Base-by-base conservation (phyloP, 2,113 vertebrate species). In the Zosterops borbonicus region DNA sequence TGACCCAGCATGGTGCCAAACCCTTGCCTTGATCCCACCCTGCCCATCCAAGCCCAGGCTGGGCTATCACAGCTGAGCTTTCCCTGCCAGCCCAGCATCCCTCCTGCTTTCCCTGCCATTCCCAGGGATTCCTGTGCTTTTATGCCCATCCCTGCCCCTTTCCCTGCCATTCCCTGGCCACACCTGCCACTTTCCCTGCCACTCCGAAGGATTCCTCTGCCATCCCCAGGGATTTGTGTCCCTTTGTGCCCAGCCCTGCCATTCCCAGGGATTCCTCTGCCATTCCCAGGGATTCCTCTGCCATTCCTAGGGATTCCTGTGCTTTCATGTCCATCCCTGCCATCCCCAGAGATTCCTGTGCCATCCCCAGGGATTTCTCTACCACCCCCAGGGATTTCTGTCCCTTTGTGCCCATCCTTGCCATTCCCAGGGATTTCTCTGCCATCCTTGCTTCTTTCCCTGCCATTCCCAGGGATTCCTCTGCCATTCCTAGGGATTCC, bases 1-100 rank as follows among this genome's bases (percentile, higher is more conserved):
- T 6, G 22, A 7, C 75, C 3, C 46, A 42, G 23, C 6, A 0
- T 3, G 1, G 0, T 1, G 53, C 25, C 55, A 28, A 74, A 3
- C 37, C 23, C 44, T 50, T 37, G 29, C 58, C 47, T 18, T 0
- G 1, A 37, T 17, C 44, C 59, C 68, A 18, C 42, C 15, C 21
- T 14, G 39, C 60, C 3, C 1, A 9, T 10, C 55, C 10, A 0
- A 31, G n/a, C 55, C 9, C 2, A 13, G 44, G 44, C 37, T 6
- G 2, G 35, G 5, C 13, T 33, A 29, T 14, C 53, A 2, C 24
- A n/a, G 80, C 67, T 9, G 47, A 46, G 68, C 56, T 37, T 11
- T 14, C 44, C 55, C 63, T 31, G 41, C 55, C 74, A 9, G 2
- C 76, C 59, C 75, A 8, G 68, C 73, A 9, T 35, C 76, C 63